Evolutionary conservation across 2,888 invertebrate species (phyloP).

Genomic region (Catocala fraxini): DNA sequence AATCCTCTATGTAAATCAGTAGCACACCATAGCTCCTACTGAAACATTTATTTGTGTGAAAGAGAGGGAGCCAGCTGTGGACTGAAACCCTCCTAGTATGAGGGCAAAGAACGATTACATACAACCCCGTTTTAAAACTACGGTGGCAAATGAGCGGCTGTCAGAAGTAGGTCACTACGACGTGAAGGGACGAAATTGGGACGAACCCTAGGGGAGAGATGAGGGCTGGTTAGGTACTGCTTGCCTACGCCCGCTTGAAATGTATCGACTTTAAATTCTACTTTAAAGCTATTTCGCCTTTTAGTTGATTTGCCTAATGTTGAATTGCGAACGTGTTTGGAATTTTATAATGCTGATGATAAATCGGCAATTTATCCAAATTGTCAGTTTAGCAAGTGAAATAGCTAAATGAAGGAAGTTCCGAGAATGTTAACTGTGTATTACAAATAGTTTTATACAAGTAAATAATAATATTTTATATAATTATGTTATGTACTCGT

Average conservation of each 20-base stretch:
- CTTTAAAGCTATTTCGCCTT: slow-evolving; percentile 32
- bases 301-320: slow-evolving; percentile 32
- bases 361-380: background rate
- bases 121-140: slow-evolving; percentile 82
- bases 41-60: slow-evolving; percentile 47
- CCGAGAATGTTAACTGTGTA: too few relatives aligned
- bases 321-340: slow-evolving; percentile 25
- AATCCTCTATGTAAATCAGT: slow-evolving; percentile 7
- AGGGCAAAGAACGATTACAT: slow-evolving; percentile 77
- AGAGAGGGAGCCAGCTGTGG: slow-evolving; percentile 53
- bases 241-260: slow-evolving; percentile 56
- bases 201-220: slow-evolving; percentile 75
- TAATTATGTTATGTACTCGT: too few relatives aligned
- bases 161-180: slow-evolving; percentile 82
- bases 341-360: slow-evolving; percentile 14
- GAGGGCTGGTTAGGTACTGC: slow-evolving; percentile 61
- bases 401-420: too few relatives aligned
- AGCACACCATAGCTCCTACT: slow-evolving; percentile 19
- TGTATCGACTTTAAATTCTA: slow-evolving; percentile 50
- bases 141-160: slow-evolving; percentile 79
- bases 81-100: slow-evolving; percentile 58
- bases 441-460: too few relatives aligned
- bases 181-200: slow-evolving; percentile 82
- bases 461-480: too few relatives aligned
- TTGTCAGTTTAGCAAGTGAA: background rate